These are phyloP conservation scores for Drosophila putrida DNA, from an alignment of 2,888 invertebrate genomes.

Conservation along the genomic window DNA sequence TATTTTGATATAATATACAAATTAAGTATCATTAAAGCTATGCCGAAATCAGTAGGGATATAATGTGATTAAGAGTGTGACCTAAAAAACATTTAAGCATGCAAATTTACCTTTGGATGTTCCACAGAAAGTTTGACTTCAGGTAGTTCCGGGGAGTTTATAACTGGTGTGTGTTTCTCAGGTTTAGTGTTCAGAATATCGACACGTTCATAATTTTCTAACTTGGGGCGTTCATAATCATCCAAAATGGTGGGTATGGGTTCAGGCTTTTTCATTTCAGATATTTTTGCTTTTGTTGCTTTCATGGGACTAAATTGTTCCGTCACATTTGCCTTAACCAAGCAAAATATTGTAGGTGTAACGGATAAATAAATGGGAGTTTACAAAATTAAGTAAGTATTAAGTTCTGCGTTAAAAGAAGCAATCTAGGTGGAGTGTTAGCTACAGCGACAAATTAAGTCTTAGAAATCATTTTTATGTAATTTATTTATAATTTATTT, in stretches of 20 bases:
- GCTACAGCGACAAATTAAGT: neutral
- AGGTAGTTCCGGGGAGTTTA: conserved; percentile 56
- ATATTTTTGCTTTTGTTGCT: conserved; percentile 71
- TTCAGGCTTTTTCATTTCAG: conserved; percentile 86
- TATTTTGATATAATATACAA: neutral
- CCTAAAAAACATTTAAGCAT: neutral
- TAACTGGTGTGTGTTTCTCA: conserved; percentile 53
- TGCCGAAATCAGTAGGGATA: too few relatives aligned
- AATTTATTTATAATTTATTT: neutral
- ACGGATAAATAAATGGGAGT: conserved; percentile 2
- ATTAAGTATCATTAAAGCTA: neutral
- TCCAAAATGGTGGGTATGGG: conserved; percentile 87
- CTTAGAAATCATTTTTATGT: neutral
- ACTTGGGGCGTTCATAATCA: conserved; percentile 91
- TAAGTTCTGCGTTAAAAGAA: neutral
- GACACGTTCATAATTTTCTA: conserved; percentile 88
- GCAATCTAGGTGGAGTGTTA: neutral
- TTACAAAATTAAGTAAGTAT: neutral
- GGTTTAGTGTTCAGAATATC: conserved; percentile 85
- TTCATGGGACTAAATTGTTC: conserved; percentile 83
- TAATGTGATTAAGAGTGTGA: neutral
- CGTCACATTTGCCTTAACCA: conserved; percentile 58
- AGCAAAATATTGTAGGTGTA: conserved; percentile 9
- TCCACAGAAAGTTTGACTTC: conserved; percentile 55
- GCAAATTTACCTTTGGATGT: conserved; percentile 66